Evolutionary conservation across 2,888 invertebrate genomes (phyloP).

Genomic region (Leucophora obtusa): DNA sequence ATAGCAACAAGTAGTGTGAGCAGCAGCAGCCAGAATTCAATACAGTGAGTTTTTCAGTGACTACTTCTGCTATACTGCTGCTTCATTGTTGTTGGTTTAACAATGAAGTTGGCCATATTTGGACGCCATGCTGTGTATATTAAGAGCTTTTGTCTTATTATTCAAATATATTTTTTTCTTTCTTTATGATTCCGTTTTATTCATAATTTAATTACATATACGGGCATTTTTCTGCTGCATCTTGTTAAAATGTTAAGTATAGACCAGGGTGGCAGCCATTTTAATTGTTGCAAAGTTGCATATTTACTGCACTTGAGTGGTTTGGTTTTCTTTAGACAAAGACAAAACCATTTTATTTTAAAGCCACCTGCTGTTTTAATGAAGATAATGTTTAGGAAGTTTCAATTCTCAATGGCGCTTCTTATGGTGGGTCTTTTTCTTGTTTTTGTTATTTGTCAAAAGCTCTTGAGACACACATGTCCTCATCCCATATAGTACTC

Average conservation of each 20-base stretch:
- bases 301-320: conserved; percentile 21
- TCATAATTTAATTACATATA: conserved; percentile 54
- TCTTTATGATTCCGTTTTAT: not conserved
- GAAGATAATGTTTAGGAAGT: conserved; percentile 31
- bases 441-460: conserved; percentile 5
- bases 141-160: conserved; percentile 34
- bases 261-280: conserved; percentile 50
- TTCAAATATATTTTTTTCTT: no score
- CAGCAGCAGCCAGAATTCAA: not conserved
- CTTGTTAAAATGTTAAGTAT: not conserved
- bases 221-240: not conserved
- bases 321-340: not conserved
- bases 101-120: conserved; percentile 66
- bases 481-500: conserved; percentile 29
- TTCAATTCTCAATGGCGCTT: conserved; percentile 39
- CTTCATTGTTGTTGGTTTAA: no score
- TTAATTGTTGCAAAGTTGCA: conserved; percentile 47
- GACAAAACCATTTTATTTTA: conserved; percentile 38
- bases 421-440: conserved; percentile 11
- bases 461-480: conserved; percentile 61
- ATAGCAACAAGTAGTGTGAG: conserved; percentile 41
- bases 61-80: no score
- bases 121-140: conserved; percentile 62
- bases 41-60: not conserved
- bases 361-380: conserved; percentile 58